Evolutionary conservation across 2,888 invertebrate genomes (phyloP), one percentile per base, ranked within the genome.

Genomic region (Pterobdella sp.): DNA sequence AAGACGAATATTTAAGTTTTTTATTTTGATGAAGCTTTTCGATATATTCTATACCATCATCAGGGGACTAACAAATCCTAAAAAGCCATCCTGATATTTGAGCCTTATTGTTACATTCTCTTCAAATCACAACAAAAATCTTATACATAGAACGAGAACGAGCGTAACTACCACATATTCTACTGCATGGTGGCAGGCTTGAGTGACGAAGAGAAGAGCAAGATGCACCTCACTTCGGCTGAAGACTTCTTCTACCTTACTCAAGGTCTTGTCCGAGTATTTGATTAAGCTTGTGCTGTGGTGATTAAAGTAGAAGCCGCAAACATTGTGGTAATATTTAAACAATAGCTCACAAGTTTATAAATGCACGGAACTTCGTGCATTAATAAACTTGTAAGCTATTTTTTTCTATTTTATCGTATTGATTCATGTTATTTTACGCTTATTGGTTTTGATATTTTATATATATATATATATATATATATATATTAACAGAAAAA

Each of bases 141-240:
- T n/a, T n/a, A n/a, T n/a, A n/a, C 10, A 49, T 80, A 85, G 81
- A 93, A 92, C 79, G 88, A 88, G 26, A 94, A 94, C 78, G 97
- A 97, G 84, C 88, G 96, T 77, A 99, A 99, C 85, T 99, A 97
- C 85, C 97, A 98, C 83, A 88, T 97, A 74, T 98, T 98, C 85
- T 87, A 87, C 80, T 98, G 97, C 83, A 94, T 98, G 83, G 85
- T 98, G 80, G 94, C 94, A 72, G 98, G 98, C 1, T 85, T 98
- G 76, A 91, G 90, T 3, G 87, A 87, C 76, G 94, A 96, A 22
- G 96, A 98, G 80, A 95, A 94, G 82, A 88, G 88, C 78, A 91
- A 92, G 81, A 86, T 98, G 77, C 94, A 96, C 79, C 86, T 98
- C 74, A 89, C 89, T 60, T 91, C 91, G 81, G 90, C 96, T 18